Conservation (phyloP, 2,888 invertebrate species). For the Euplexia lucipara region DNA sequence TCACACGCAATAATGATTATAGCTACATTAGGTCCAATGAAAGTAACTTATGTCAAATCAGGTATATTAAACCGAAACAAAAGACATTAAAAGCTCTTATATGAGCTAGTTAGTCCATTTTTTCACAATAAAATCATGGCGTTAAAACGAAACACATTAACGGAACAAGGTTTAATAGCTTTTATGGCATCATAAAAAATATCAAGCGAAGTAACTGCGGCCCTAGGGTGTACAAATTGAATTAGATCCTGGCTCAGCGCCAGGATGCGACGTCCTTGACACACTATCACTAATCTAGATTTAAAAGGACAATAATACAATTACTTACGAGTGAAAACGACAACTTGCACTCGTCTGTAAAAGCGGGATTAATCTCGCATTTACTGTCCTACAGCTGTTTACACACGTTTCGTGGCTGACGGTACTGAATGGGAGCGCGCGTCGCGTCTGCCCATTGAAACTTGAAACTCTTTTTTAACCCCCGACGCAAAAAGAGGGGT, state of each 20-base stretch:
- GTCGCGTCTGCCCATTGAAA: neutral
- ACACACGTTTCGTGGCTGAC: constrained; percentile 1
- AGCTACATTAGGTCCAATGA: constrained; percentile 23
- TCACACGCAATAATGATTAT: constrained; percentile 36
- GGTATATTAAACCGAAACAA: constrained; percentile 53
- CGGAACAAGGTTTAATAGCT: constrained; percentile 75
- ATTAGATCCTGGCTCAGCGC: constrained; percentile 79
- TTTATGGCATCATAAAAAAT: constrained; percentile 77
- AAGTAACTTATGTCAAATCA: constrained; percentile 41
- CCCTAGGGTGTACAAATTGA: constrained; percentile 78
- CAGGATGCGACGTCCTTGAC: constrained; percentile 72
- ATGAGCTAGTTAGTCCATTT: constrained; percentile 57
- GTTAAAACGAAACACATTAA: constrained; percentile 74
- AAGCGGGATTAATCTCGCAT: neutral
- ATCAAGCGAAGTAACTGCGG: constrained; percentile 69
- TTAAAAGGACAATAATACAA: constrained; percentile 65
- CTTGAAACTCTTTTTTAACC: too few species aligned
- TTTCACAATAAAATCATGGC: constrained; percentile 62
- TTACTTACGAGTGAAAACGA: constrained; percentile 27
- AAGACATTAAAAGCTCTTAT: constrained; percentile 57
- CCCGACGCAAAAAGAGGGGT: too few species aligned
- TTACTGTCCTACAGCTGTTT: constrained; percentile 11
- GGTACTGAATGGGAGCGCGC: neutral
- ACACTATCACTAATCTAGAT: constrained; percentile 64
- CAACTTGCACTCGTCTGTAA: constrained; percentile 15